These are phyloP conservation scores for Masticophis lateralis DNA, from an alignment of 2,797 vertebrate genomes.

Conservation along the genomic window DNA sequence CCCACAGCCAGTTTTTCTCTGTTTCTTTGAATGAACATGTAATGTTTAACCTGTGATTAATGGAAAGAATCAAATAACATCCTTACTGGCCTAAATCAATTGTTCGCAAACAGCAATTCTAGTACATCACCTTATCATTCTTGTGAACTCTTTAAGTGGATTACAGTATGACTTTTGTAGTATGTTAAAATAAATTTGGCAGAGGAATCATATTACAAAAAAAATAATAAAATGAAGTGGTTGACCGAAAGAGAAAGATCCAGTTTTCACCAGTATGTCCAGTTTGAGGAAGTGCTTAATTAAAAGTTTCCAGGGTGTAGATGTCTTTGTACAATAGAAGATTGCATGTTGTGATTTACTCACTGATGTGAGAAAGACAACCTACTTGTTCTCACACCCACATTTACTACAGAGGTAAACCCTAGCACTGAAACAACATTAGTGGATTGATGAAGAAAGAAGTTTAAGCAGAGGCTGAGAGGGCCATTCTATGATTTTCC, in stretches of 20 bases:
- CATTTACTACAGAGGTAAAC: not conserved
- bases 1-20: constrained; percentile 1
- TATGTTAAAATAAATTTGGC: not conserved
- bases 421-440: not conserved
- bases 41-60: not conserved
- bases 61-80: not conserved
- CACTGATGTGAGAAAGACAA: not conserved
- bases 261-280: not conserved
- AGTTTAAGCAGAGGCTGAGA: not conserved
- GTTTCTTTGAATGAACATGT: not conserved
- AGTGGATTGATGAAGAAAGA: not conserved
- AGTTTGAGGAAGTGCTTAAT: not conserved
- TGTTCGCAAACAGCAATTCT: not conserved
- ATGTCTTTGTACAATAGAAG: not conserved
- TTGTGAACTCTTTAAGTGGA: not conserved
- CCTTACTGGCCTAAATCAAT: not conserved
- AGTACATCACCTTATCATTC: not conserved
- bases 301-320: not conserved
- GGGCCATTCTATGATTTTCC: not conserved
- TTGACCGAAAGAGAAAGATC: not conserved
- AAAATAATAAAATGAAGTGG: not conserved
- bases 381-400: not conserved
- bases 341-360: not conserved
- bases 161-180: not conserved
- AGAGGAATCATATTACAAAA: not conserved